A percentile compares a stretch with the other conserved stretches of the same genome.
Conservation (phyloP, 2,888 invertebrate genomes). For the Drosophila rubida region DNA sequence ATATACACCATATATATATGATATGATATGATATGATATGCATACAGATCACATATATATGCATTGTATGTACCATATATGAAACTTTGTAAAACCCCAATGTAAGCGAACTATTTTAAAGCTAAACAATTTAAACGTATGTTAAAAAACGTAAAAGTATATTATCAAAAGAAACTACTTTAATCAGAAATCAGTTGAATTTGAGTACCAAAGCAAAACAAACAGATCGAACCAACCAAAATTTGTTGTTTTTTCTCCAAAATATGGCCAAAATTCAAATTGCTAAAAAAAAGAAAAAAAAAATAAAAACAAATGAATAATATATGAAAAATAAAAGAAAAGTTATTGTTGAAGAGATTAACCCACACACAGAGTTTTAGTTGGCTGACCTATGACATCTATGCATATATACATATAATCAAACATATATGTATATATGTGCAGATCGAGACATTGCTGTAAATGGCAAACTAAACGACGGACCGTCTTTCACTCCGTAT, state of each 20-base stretch:
- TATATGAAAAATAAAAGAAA: slow-evolving; percentile 27
- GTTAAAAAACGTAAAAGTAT: slow-evolving; percentile 2
- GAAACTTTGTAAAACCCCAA: slow-evolving; percentile 47
- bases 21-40: slow-evolving; percentile 11
- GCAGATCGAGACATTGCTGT: slow-evolving; percentile 55
- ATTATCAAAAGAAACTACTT: slow-evolving; percentile 57
- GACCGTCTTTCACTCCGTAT: slow-evolving; percentile 23
- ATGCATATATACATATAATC: slow-evolving; percentile 45
- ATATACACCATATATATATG: slow-evolving; percentile 26
- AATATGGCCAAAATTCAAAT: slow-evolving; percentile 52
- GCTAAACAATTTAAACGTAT: slow-evolving; percentile 38
- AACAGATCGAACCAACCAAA: slow-evolving; percentile 36
- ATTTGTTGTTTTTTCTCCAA: slow-evolving; percentile 36
- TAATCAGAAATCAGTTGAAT: slow-evolving; percentile 78
- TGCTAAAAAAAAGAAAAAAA: slow-evolving; percentile 29
- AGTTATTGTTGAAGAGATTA: slow-evolving; percentile 82
- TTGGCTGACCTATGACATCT: slow-evolving; percentile 64
- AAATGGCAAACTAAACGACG: slow-evolving; percentile 62
- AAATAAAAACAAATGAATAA: slow-evolving; percentile 12
- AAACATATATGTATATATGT: slow-evolving; percentile 28
- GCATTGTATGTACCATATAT: slow-evolving; percentile 20
- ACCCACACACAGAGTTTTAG: slow-evolving; percentile 76
- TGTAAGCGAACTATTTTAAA: slow-evolving; percentile 54
- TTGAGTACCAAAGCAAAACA: slow-evolving; percentile 47
- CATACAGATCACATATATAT: slow-evolving; percentile 22